Base-by-base conservation (phyloP, 2,888 invertebrate species). In the Platypus cylindrus region DNA sequence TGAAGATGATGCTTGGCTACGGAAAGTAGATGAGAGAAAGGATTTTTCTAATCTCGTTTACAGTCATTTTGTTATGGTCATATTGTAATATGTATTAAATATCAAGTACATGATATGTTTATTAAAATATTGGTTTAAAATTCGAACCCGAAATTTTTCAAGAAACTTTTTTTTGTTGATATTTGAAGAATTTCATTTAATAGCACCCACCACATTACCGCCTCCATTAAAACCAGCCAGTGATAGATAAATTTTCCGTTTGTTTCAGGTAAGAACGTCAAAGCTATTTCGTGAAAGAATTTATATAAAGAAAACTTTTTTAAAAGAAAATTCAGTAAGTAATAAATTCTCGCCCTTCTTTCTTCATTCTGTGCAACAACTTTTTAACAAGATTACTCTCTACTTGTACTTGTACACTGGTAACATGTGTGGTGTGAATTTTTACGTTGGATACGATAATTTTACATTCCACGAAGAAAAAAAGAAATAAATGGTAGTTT, bases 331-430 rank as follows among this genome's bases (percentile, higher is more conserved):
- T 34, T 35, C 32, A 30, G 24, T 24, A 31, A 34, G 34, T 24
- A 37, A 40, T 40, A 40, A 40, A 40, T 40, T 32, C 34, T 37
- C 37, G 32, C 40, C 40, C 40, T 37, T 23, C 34, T n/a, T n/a
- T n/a, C n/a, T n/a, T n/a, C 20, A 34, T 34, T 30, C 31, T 32
- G 34, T 32, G 33, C 5, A 7, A 5, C 27, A 12, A 37, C 40
- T 35, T 30, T 29, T 37, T 40, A 40, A 40, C 34, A 35, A 40
- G 37, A 40, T 40, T 40, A 30, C 40, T 34, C 35, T 34, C 34
- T 37, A 32, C 37, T n/a, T n/a, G n/a, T n/a, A n/a, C n/a, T n/a
- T n/a, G n/a, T n/a, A n/a, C n/a, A n/a, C n/a, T n/a, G n/a, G n/a
- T 30, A 22, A 27, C 34, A 40, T 37, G 37, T 40, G 40, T 40